A percentile compares a stretch with the other conserved stretches of the same genome.
phyloP scores from a whole-genome alignment of 2,888 invertebrate genomes.

The Cephus sareptanus region DNA sequence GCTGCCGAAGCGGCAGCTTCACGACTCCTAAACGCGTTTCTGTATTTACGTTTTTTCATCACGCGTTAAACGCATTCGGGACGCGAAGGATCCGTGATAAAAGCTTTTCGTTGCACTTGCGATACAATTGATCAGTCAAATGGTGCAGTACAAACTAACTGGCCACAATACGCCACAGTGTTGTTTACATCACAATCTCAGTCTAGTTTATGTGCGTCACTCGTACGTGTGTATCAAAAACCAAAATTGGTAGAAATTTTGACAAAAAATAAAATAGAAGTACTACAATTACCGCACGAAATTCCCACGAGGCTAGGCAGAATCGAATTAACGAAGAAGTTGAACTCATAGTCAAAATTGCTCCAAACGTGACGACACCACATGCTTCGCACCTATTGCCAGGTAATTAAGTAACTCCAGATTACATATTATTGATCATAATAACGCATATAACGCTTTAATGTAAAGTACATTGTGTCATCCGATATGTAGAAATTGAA shows the following conservation, averaged over 20 bases:
- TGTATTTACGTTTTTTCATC: neutral
- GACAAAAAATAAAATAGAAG: neutral
- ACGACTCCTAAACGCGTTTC: constrained; percentile 6
- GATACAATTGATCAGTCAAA: neutral
- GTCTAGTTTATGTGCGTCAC: neutral
- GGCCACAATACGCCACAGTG: neutral
- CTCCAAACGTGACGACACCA: constrained; percentile 47
- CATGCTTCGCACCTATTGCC: constrained; percentile 44
- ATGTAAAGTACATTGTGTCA: neutral
- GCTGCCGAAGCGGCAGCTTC: constrained; percentile 53
- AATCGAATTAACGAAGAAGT: neutral
- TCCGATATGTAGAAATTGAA: neutral
- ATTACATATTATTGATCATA: neutral
- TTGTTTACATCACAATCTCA: neutral
- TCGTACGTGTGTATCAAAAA: neutral
- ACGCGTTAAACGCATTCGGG: neutral
- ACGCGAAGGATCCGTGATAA: neutral
- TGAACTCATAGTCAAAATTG: constrained; percentile 41
- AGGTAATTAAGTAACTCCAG: constrained; percentile 35
- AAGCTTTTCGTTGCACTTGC: neutral
- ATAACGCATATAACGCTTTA: neutral
- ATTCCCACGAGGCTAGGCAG: neutral
- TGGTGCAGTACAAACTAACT: neutral
- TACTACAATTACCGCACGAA: neutral
- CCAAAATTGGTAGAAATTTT: neutral